These are phyloP conservation scores for Epinotia ramella DNA, from an alignment of 2,888 invertebrate species.

Conservation along the genomic window DNA sequence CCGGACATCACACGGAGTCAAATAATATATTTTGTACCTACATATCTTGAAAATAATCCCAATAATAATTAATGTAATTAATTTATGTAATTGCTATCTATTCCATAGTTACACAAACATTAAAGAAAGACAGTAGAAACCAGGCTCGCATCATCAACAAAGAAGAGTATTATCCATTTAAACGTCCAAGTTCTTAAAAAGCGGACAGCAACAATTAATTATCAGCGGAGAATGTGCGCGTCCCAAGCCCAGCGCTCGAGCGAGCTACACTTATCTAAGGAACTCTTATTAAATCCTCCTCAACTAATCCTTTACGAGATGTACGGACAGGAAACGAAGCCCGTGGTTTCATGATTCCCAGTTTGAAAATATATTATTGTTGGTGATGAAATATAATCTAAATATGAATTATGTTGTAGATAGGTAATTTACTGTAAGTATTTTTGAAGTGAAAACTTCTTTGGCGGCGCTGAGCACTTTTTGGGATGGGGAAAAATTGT, in stretches of 20 bases:
- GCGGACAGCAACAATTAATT: slow-evolving; percentile 54
- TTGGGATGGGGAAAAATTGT: no score
- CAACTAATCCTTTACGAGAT: slow-evolving; percentile 76
- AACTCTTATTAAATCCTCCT: slow-evolving; percentile 84
- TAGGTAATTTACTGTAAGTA: no score
- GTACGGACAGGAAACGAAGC: slow-evolving; percentile 63
- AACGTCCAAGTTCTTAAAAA: slow-evolving; percentile 28
- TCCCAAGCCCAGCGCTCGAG: slow-evolving; percentile 48
- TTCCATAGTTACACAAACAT: background rate
- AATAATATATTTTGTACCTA: background rate
- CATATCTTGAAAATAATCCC: background rate
- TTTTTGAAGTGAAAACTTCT: no score
- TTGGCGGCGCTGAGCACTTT: no score
- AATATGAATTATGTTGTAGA: no score
- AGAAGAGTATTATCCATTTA: background rate
- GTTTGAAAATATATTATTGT: no score
- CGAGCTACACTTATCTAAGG: slow-evolving; percentile 76
- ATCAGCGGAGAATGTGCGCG: background rate
- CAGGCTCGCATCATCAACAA: background rate
- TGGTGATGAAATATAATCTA: no score
- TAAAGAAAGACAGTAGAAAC: background rate
- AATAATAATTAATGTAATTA: no score
- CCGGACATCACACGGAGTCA: no score
- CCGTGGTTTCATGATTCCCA: background rate
- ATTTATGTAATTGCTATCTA: no score